A percentile compares a stretch with the other conserved stretches of the same genome.
Conservation (phyloP, 2,113 vertebrate species). For the Plecturocebus donacophilus region DNA sequence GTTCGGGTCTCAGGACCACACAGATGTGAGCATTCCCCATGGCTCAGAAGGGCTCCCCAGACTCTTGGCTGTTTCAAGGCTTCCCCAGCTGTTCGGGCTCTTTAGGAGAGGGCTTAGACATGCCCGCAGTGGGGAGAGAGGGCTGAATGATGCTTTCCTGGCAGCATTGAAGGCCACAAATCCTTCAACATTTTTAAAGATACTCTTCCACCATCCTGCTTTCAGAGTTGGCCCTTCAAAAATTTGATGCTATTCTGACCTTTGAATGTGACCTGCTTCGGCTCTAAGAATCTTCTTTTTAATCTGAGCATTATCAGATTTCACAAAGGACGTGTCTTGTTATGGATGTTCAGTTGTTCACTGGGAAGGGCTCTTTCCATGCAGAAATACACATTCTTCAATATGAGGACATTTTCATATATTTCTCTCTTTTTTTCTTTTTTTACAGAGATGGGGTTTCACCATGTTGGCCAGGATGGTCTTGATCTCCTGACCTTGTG, state of each 20-base stretch:
- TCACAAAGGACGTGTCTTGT: neutral
- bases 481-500: no score
- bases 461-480: no score
- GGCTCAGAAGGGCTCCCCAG: slow-evolving; percentile 83
- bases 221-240: neutral
- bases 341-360: neutral
- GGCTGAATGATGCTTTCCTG: no score
- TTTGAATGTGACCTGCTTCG: neutral
- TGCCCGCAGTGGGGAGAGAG: no score
- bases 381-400: neutral
- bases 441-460: no score
- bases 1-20: slow-evolving; percentile 93
- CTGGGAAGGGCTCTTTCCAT: neutral
- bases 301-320: neutral
- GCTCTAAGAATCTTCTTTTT: neutral
- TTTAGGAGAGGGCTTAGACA: no score
- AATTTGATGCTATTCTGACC: neutral
- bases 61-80: no score
- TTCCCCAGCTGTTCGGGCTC: no score
- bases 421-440: neutral
- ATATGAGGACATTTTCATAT: neutral
- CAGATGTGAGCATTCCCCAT: slow-evolving; percentile 96
- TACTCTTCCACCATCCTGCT: neutral
- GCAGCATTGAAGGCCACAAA: no score
- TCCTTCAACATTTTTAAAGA: neutral